A percentile compares a stretch with the other conserved stretches of the same genome.
Evolutionary conservation across 2,113 vertebrate species (phyloP).

Genomic region (Thamnophis sirtalis): DNA sequence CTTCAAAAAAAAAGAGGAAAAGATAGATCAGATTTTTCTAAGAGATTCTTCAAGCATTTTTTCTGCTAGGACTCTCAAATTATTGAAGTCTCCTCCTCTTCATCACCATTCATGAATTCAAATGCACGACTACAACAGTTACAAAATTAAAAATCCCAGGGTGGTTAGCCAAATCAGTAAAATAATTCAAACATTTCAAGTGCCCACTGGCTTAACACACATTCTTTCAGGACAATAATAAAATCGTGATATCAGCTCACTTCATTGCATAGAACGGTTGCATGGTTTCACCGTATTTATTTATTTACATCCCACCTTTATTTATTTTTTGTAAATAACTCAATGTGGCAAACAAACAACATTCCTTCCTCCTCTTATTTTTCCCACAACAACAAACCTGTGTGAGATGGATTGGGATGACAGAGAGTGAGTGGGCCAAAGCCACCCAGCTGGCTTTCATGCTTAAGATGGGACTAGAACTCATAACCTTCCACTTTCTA

Average conservation of each 20-base stretch:
- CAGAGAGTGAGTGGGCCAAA: not conserved
- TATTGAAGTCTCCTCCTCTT: not conserved
- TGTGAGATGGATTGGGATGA: not conserved
- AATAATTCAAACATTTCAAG: not conserved
- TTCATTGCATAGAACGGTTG: slow-evolving; percentile 26
- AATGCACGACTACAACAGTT: not conserved
- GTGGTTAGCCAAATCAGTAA: not conserved
- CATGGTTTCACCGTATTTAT: not conserved
- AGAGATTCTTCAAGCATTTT: not conserved
- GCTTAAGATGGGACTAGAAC: not conserved
- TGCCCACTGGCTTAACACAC: not conserved
- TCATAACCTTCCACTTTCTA: not conserved
- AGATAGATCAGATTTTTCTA: not conserved
- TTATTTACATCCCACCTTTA: not conserved
- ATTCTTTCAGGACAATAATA: not conserved
- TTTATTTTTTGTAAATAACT: not conserved
- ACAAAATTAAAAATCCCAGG: not conserved
- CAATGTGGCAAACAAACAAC: not conserved
- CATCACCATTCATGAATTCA: not conserved
- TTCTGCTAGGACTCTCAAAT: not conserved
- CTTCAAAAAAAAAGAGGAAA: not conserved
- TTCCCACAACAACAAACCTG: not conserved
- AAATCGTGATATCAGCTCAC: slow-evolving; percentile 37
- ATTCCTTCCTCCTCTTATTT: not conserved
- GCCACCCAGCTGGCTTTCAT: not conserved